Evolutionary conservation across 2,113 vertebrate species (phyloP).

Genomic region (Choloepus hoffmanni): DNA sequence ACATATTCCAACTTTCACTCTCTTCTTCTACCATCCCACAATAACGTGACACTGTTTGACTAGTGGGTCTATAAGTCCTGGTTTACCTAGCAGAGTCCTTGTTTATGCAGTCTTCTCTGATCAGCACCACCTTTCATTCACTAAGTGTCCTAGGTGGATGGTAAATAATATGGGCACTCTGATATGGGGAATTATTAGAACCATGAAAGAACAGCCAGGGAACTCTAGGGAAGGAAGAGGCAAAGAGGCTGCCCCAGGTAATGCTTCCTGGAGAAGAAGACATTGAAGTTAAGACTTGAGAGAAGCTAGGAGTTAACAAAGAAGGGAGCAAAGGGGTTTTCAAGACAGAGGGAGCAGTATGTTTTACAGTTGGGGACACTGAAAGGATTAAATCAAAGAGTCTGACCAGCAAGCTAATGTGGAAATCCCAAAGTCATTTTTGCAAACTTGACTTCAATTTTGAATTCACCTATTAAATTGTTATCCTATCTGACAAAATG

Average conservation of each 20-base stretch:
- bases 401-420: neutral
- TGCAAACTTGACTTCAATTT: conserved; percentile 66
- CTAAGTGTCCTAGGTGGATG: neutral
- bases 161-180: neutral
- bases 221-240: rapidly evolving
- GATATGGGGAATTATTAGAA: neutral
- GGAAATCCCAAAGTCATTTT: conserved; percentile 51
- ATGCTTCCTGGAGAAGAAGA: neutral
- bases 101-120: neutral
- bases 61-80: neutral
- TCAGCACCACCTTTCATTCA: neutral
- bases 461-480: conserved; percentile 9
- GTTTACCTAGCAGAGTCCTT: neutral
- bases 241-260: neutral
- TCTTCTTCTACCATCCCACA: neutral
- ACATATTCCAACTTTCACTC: rapidly evolving
- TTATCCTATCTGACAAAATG: conserved; percentile 18
- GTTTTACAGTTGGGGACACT: neutral
- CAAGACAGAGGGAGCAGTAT: neutral
- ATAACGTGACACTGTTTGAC: neutral
- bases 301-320: neutral
- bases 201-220: neutral
- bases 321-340: neutral
- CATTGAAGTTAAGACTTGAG: neutral
- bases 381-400: neutral